These are phyloP conservation scores for Poliocrania exsul DNA, from an alignment of 2,797 vertebrate species.

Conservation along the genomic window DNA sequence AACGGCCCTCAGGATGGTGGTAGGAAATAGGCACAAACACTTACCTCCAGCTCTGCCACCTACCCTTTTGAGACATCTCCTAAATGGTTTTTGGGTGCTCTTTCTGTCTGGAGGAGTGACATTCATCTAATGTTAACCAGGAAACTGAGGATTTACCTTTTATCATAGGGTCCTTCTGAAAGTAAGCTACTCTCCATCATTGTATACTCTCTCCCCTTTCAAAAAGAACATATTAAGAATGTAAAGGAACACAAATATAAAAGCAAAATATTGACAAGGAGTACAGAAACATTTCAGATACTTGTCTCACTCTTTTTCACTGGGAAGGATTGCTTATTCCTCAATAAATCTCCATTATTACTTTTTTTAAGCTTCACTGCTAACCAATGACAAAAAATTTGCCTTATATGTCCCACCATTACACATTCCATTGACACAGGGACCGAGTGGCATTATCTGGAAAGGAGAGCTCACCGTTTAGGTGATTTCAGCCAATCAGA, in stretches of 20 bases:
- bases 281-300: neutral
- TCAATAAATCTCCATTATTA: slow-evolving; percentile 67
- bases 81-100: neutral
- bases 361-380: slow-evolving; percentile 52
- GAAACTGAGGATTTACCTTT: neutral
- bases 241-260: neutral
- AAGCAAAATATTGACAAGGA: slow-evolving; percentile 3
- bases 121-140: neutral
- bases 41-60: neutral
- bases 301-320: slow-evolving; percentile 19
- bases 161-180: neutral
- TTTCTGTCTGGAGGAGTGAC: neutral
- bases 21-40: neutral
- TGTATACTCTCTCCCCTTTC: neutral
- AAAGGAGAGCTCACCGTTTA: slow-evolving; percentile 60
- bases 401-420: slow-evolving; percentile 42
- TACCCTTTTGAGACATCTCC: neutral
- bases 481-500: slow-evolving; percentile 74
- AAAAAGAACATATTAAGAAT: neutral
- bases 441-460: slow-evolving; percentile 59
- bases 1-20: neutral
- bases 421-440: slow-evolving; percentile 57
- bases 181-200: neutral
- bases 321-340: slow-evolving; percentile 43
- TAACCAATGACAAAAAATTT: slow-evolving; percentile 67